Percentiles rank a stretch among this genome's conserved stretches.
Evolutionary conservation across 2,113 vertebrate genomes (phyloP).

Genomic region (Coturnix japonica): DNA sequence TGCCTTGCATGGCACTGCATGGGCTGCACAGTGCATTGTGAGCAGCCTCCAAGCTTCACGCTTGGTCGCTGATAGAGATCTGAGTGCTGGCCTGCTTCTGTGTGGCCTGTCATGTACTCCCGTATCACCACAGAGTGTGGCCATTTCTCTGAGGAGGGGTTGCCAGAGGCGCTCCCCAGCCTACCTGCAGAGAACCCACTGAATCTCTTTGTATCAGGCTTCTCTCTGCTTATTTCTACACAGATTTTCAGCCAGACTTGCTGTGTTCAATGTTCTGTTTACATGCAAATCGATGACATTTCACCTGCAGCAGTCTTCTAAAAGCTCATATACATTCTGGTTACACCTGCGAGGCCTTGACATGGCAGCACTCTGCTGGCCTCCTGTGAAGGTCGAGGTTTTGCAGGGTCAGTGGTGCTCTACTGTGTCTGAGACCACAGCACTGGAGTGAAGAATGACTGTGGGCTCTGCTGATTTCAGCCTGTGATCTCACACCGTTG

Average conservation of each 20-base stretch:
- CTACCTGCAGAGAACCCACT: no score
- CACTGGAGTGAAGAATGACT: not conserved
- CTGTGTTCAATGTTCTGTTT: rapidly evolving
- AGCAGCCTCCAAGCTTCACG: not conserved
- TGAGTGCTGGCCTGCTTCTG: not conserved
- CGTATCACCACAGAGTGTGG: not conserved
- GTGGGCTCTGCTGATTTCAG: not conserved
- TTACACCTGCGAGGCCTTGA: not conserved
- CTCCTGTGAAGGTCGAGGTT: not conserved
- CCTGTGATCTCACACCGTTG: not conserved
- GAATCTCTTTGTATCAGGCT: not conserved
- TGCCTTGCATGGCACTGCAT: not conserved
- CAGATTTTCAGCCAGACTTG: not conserved
- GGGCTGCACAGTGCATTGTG: not conserved
- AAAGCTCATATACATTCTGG: rapidly evolving
- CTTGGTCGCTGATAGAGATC: not conserved
- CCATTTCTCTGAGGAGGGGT: not conserved
- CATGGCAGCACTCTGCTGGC: rapidly evolving
- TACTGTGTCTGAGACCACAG: not conserved
- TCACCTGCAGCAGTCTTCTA: not conserved
- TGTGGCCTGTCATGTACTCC: not conserved
- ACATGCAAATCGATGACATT: not conserved
- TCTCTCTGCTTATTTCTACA: not conserved
- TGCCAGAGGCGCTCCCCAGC: not conserved
- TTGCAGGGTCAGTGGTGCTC: not conserved